phyloP scores from a whole-genome alignment of 1,140 invertebrate species.

The Listronotus bonariensis region DNA sequence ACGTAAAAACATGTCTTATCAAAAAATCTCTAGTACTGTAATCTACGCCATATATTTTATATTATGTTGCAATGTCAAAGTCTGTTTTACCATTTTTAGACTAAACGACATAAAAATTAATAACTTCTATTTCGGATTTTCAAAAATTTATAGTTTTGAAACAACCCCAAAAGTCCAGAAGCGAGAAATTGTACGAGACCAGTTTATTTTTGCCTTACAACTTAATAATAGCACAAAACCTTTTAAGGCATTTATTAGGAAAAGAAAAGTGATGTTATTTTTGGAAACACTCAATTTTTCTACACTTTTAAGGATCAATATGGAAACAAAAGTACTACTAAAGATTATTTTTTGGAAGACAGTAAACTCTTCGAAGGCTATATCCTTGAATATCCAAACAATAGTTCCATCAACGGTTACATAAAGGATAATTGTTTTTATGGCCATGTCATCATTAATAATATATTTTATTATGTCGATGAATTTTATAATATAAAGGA shows the following conservation, averaged over 20 bases:
- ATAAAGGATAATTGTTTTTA: slow-evolving; percentile 34
- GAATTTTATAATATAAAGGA: slow-evolving; percentile 2
- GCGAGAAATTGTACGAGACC: not conserved
- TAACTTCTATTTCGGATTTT: not conserved
- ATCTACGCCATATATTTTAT: too few relatives aligned
- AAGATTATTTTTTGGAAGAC: not conserved
- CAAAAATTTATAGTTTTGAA: not conserved
- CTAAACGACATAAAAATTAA: slow-evolving; percentile 2
- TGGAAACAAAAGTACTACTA: not conserved
- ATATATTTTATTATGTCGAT: slow-evolving; percentile 33
- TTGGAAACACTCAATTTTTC: not conserved
- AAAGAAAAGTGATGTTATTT: slow-evolving; percentile 22
- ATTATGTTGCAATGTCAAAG: too few relatives aligned
- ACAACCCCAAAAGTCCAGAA: not conserved
- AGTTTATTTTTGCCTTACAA: slow-evolving; percentile 4
- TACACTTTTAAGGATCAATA: not conserved
- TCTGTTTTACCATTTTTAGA: too few relatives aligned
- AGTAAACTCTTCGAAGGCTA: slow-evolving; percentile 15
- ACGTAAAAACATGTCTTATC: too few relatives aligned
- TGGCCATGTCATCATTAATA: slow-evolving; percentile 26
- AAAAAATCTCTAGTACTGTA: too few relatives aligned
- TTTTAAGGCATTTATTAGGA: slow-evolving; percentile 5
- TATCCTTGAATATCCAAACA: slow-evolving; percentile 7
- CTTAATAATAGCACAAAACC: slow-evolving; percentile 11
- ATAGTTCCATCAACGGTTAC: slow-evolving; percentile 34